Conservation (phyloP, 2,113 vertebrate genomes). For the Laterallus jamaicensis region DNA sequence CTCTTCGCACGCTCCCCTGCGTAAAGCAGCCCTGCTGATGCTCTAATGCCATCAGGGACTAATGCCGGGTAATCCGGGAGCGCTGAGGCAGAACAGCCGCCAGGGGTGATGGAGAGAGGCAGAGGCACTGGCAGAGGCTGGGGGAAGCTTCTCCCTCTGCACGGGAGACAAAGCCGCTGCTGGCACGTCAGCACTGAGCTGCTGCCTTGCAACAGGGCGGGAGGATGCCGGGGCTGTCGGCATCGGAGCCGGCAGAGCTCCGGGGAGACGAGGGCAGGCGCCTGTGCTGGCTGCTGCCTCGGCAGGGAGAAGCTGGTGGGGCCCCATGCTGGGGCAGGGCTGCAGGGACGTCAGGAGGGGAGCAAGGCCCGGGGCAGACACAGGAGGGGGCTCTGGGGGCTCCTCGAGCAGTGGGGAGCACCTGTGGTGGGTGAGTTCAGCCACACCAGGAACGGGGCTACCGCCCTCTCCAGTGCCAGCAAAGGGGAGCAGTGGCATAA, state of each 20-base stretch:
- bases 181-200: background rate
- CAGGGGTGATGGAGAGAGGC: no score
- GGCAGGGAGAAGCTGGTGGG: background rate
- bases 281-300: rapidly evolving
- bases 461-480: background rate
- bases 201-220: background rate
- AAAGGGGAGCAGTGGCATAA: background rate
- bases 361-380: background rate
- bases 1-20: background rate
- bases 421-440: rapidly evolving
- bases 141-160: background rate
- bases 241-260: rapidly evolving
- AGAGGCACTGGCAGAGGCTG: no score
- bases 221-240: background rate
- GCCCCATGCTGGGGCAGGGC: background rate
- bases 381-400: background rate
- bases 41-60: background rate
- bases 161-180: rapidly evolving
- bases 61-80: background rate
- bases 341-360: rapidly evolving
- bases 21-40: background rate
- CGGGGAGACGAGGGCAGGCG: rapidly evolving
- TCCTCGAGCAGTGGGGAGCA: rapidly evolving
- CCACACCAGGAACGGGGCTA: rapidly evolving
- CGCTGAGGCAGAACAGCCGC: background rate